Base-by-base conservation (phyloP, 2,888 invertebrate species). In the Dromius quadrimaculatus region DNA sequence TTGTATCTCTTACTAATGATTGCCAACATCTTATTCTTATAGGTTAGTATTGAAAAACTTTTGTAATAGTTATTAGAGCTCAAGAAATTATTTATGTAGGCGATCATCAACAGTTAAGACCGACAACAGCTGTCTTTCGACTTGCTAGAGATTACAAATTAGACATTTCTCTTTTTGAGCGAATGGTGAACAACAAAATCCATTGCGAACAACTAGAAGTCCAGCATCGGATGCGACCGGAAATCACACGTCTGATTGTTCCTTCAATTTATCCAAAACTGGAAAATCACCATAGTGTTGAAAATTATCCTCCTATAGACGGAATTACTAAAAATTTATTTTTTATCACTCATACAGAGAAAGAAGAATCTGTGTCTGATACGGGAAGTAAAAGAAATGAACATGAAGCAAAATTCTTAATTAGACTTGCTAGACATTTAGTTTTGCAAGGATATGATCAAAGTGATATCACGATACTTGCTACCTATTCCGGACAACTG, bases 11-110 rank as follows among this genome's bases (percentile, higher is more conserved):
- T 22, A 84, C 84, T 6, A 74, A 79, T 9, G 74, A 79, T 34
- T 84, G 85, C 75, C 78, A 88, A 74, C 88, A 88, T 75, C 78
- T 87, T 2, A 86, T 88, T 73, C 79, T 88, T 38, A 87, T 88
- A 73, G 82, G 85, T 34, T 86, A 86, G 74, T 22, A 36, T n/a
- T n/a, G n/a, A n/a, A n/a, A n/a, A n/a, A n/a, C n/a, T n/a, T n/a
- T n/a, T n/a, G n/a, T n/a, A n/a, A n/a, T n/a, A n/a, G n/a, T n/a
- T n/a, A n/a, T n/a, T n/a, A n/a, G n/a, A n/a, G 9, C 32, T 32
- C 6, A 6, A 32, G 32, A n/a, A 11, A 41, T 41, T 6, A 15
- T 43, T 43, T 15, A 28, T 57, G 19, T 17, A 69, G 82, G 85
- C 22, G 86, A 86, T 74, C 86, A 86, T 75, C 79, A 84, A 71